These are phyloP conservation scores for Carposina sasakii DNA, from an alignment of 1,140 invertebrate genomes.

Conservation along the genomic window DNA sequence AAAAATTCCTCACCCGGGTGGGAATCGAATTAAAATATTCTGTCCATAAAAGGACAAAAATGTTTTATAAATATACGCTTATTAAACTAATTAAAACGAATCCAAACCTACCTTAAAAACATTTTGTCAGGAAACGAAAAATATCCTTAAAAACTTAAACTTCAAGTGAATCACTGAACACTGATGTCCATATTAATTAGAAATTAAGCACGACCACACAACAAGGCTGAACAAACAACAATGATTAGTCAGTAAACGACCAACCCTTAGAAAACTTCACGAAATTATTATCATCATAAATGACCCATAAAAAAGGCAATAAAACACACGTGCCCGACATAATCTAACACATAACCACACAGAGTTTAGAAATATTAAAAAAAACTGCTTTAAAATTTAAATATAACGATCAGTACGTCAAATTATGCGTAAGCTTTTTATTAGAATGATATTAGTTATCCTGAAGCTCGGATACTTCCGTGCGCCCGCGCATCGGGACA, in stretches of 20 bases:
- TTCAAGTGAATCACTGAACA: slow-evolving; percentile 37
- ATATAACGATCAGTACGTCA: slow-evolving; percentile 52
- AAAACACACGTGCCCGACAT: slow-evolving; percentile 61
- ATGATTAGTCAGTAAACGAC: slow-evolving; percentile 55
- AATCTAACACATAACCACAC: slow-evolving; percentile 55
- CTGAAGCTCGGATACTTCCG: slow-evolving; percentile 63
- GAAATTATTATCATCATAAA: slow-evolving; percentile 60
- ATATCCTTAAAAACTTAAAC: slow-evolving; percentile 29
- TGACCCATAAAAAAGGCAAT: slow-evolving; percentile 57
- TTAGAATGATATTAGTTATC: slow-evolving; percentile 67
- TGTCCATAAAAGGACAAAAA: too few species aligned
- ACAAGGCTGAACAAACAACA: slow-evolving; percentile 45
- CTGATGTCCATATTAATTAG: slow-evolving; percentile 25
- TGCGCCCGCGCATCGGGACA: slow-evolving; percentile 63
- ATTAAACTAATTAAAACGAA: slow-evolving; percentile 12
- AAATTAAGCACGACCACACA: slow-evolving; percentile 61
- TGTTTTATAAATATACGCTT: too few species aligned
- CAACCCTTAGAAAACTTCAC: slow-evolving; percentile 57
- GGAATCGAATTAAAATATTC: too few species aligned
- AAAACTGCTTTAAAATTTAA: slow-evolving; percentile 52
- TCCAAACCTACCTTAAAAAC: slow-evolving; percentile 57
- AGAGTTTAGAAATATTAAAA: slow-evolving; percentile 29
- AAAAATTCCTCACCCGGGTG: too few species aligned
- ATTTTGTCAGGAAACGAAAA: slow-evolving; percentile 39
- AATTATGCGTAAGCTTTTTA: slow-evolving; percentile 68